These are phyloP conservation scores for Tuberolachnus salignus DNA, from an alignment of 2,888 invertebrate genomes.

Conservation along the genomic window DNA sequence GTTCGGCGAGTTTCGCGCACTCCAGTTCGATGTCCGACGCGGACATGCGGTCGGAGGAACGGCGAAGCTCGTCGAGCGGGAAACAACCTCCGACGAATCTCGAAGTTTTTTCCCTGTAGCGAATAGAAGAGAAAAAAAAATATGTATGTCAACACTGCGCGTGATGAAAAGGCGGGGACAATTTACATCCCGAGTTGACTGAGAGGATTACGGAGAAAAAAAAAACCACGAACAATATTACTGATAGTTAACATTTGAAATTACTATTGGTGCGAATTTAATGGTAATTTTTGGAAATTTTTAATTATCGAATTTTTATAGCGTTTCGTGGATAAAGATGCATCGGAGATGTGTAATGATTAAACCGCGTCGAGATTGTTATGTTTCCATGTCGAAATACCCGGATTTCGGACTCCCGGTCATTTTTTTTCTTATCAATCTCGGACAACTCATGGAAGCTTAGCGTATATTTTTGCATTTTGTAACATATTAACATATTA, in stretches of 20 bases:
- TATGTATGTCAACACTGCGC: not conserved
- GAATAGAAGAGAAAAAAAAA: slow-evolving; percentile 29
- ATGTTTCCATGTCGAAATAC: too few species aligned
- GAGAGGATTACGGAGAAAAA: not conserved
- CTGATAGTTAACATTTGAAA: too few species aligned
- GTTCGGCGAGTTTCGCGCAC: slow-evolving; percentile 60
- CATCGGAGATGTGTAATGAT: too few species aligned
- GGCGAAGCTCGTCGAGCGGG: slow-evolving; percentile 65
- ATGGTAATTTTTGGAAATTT: too few species aligned
- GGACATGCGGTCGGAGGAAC: slow-evolving; percentile 62
- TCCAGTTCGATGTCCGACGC: slow-evolving; percentile 57
- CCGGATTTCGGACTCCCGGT: not conserved
- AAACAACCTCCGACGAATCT: slow-evolving; percentile 68
- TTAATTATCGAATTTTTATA: too few species aligned
- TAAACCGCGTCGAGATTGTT: too few species aligned
- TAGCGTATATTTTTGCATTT: too few species aligned
- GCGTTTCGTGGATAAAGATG: too few species aligned
- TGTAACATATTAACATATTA: too few species aligned
- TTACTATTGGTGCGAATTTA: too few species aligned
- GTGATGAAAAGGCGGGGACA: not conserved
- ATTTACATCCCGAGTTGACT: not conserved
- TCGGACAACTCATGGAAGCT: too few species aligned
- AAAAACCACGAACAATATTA: too few species aligned
- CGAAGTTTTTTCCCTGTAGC: slow-evolving; percentile 62
- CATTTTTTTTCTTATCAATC: not conserved